Percentiles rank a stretch among this genome's conserved stretches.
Conservation (phyloP, 1,140 invertebrate genomes). For the Holotrichia oblita region DNA sequence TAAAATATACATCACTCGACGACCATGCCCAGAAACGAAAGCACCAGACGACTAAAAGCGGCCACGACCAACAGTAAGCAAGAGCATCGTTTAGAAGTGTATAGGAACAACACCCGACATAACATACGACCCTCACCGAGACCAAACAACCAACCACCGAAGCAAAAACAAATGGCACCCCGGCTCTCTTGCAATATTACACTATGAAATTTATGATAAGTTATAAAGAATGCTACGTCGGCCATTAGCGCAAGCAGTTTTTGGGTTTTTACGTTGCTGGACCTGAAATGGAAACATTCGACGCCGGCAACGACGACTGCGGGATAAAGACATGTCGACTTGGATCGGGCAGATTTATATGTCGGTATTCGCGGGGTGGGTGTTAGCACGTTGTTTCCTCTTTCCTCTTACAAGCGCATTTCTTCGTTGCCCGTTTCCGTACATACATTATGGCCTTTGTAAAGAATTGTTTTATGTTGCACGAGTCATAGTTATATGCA, state of each 20-base stretch:
- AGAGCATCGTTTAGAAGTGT: background rate
- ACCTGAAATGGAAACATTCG: conserved; percentile 47
- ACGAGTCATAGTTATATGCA: background rate
- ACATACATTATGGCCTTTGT: background rate
- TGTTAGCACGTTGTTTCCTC: background rate
- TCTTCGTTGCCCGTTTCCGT: background rate
- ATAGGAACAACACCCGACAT: background rate
- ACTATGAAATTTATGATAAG: conserved; percentile 56
- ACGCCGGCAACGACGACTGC: background rate
- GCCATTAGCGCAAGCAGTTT: conserved; percentile 52
- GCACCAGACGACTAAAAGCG: conserved; percentile 25
- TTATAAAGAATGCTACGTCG: conserved; percentile 52
- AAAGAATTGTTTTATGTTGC: background rate
- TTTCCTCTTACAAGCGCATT: background rate
- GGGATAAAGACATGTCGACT: conserved; percentile 50
- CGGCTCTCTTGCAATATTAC: conserved; percentile 55
- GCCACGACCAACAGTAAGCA: background rate
- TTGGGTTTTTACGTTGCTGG: conserved; percentile 48
- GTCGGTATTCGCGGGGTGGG: conserved; percentile 10
- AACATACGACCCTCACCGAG: background rate
- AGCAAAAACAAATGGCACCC: conserved; percentile 56
- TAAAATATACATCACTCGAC: conserved; percentile 57
- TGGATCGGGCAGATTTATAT: conserved; percentile 47
- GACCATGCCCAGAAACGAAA: background rate
- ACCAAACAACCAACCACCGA: conserved; percentile 45